Percentiles rank a stretch among this genome's conserved stretches.
phyloP scores from a whole-genome alignment of 2,113 vertebrate species.

The Bos indicus region DNA sequence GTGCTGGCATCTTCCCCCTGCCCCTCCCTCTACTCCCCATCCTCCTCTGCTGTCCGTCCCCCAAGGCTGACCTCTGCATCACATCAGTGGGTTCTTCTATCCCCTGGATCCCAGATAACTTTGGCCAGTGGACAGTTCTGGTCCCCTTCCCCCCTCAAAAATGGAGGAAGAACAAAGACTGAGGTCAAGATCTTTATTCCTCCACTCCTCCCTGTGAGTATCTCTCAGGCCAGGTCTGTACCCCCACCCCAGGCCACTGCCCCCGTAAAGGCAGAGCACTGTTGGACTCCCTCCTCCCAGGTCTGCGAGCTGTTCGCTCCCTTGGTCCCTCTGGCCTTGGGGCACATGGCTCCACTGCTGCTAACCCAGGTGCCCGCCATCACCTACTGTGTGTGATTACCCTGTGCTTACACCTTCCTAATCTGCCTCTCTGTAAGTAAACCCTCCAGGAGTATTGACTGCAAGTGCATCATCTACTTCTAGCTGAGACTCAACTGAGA shows the following conservation, averaged over 20 bases:
- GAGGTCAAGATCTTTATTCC: neutral
- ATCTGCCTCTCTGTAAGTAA: neutral
- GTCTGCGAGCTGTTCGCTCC: neutral
- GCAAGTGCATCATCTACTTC: neutral
- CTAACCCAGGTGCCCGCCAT: accelerated
- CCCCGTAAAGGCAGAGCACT: neutral
- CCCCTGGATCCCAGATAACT: neutral
- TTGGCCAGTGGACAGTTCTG: neutral
- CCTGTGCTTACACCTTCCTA: neutral
- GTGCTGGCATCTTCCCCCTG: neutral
- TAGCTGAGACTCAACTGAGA: neutral
- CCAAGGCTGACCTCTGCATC: neutral
- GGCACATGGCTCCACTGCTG: neutral
- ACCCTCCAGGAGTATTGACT: neutral
- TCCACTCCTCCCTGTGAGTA: too few species aligned
- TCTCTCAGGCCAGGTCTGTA: neutral
- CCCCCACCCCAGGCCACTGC: too few species aligned
- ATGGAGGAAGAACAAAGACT: neutral
- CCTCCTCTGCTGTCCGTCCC: neutral
- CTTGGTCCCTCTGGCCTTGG: neutral
- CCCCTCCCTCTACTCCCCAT: neutral
- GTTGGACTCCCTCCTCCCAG: neutral
- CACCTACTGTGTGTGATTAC: neutral
- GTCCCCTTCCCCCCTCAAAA: neutral
- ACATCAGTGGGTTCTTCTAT: neutral